Evolutionary conservation across 2,797 vertebrate species (phyloP), one percentile per base, ranked within the genome.

Genomic region (Sebastes matsubarae): DNA sequence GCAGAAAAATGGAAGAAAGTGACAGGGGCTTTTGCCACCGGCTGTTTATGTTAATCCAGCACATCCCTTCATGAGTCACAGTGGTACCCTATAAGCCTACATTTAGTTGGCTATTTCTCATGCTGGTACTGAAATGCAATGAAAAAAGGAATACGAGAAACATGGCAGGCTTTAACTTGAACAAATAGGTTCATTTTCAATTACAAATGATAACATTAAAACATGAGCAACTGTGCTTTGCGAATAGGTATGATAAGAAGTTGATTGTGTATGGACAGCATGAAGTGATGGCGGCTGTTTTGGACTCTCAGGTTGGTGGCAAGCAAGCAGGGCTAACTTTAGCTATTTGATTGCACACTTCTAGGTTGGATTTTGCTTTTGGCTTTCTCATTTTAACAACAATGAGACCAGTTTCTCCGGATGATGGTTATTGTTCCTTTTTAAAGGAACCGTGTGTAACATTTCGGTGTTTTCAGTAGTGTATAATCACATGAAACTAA

Each of bases 1-100:
- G 83, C 77, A 86, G 82, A 88, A 92, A 93, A 90, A 87, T 88
- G 74, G 72, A 94, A 88, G 76, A 91, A 92, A 95, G 90, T 91
- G 93, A 93, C 94, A 89, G 82, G 80, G 80, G 68, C 74, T 72
- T 32, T 61, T 86, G 89, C 93, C 81, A 82, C 72, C 2, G 54
- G 87, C 79, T 77, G 66, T 82, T 89, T 68, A 80, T 88, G 88
- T 83, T 85, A 87, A 89, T 88, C 75, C 73, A 75, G 77, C 70
- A 74, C 80, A 87, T 77, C 68, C 70, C 72, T 74, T 71, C 25
- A 72, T 83, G 81, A 90, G 25, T 83, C 87, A 86, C 57, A 83
- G 46, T 32, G 75, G 63, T 75, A 72, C 57, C 83, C 73, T 25
- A 80, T 63, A 78, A 87, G 54, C 75, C 73, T 66, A 83, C 55